phyloP scores from a whole-genome alignment of 2,113 vertebrate species.

The Axis porcinus region DNA sequence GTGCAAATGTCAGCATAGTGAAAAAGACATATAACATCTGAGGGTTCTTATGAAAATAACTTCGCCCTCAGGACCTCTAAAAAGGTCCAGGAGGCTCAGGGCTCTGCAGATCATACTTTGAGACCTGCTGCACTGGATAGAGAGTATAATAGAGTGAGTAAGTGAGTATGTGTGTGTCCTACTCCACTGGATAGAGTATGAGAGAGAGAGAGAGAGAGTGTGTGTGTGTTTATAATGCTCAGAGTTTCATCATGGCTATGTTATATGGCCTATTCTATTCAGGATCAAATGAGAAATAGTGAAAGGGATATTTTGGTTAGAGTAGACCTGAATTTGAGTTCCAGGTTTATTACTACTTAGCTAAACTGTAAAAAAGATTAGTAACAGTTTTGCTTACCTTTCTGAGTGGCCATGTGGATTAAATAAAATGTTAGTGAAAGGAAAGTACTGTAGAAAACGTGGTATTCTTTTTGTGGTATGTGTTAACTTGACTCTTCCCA shows the following conservation, averaged over 20 bases:
- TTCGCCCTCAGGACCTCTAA: neutral
- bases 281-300: neutral
- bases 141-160: neutral
- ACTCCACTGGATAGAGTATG: neutral
- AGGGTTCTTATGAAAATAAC: conserved; percentile 16
- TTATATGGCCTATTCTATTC: neutral
- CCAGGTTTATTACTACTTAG: neutral
- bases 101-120: neutral
- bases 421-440: neutral
- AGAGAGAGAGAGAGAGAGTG: neutral
- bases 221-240: neutral
- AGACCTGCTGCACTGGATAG: neutral
- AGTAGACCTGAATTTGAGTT: neutral
- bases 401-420: neutral
- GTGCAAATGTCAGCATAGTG: neutral
- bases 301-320: neutral
- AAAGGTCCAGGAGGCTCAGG: neutral
- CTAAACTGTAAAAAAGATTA: neutral
- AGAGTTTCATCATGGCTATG: neutral
- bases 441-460: neutral
- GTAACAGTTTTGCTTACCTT: neutral
- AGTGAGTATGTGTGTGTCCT: neutral
- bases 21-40: neutral
- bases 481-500: neutral
- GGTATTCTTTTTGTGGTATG: neutral